A percentile compares a stretch with the other conserved stretches of the same genome.
Conservation (phyloP, 1,140 invertebrate species). For the Asobara japonica region DNA sequence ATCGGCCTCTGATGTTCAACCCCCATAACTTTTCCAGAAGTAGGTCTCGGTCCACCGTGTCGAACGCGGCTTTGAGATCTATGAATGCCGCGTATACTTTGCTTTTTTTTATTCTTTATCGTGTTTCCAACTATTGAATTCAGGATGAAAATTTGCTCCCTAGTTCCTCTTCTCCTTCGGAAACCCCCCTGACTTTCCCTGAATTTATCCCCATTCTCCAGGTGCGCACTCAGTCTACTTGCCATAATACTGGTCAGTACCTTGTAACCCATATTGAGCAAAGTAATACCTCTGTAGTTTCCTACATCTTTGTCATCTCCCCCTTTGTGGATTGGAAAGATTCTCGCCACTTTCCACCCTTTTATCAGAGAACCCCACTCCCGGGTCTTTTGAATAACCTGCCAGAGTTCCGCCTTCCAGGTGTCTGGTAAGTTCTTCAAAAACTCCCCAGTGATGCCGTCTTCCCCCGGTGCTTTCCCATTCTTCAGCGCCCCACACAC, state of each 20-base stretch:
- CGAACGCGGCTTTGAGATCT: too few species aligned
- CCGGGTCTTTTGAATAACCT: neutral
- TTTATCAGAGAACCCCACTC: neutral
- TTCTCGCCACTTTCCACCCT: neutral
- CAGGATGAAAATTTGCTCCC: neutral
- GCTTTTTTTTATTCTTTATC: neutral
- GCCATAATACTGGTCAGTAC: neutral
- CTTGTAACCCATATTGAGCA: constrained; percentile 11
- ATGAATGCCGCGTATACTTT: neutral
- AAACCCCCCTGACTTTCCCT: neutral
- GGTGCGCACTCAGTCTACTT: neutral
- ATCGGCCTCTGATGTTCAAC: neutral
- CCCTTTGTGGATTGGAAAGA: constrained; percentile 5
- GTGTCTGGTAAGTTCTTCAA: constrained; percentile 37
- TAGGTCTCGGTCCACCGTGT: too few species aligned
- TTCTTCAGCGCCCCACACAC: constrained; percentile 39
- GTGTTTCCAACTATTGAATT: neutral
- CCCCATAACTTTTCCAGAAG: neutral
- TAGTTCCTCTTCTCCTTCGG: neutral
- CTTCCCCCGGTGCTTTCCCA: constrained; percentile 47
- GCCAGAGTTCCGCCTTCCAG: neutral
- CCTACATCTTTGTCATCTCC: neutral
- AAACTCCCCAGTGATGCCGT: constrained; percentile 44
- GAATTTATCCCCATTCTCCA: neutral
- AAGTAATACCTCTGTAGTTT: neutral